Conservation (phyloP, 2,113 vertebrate species). For the Casuarius casuarius region DNA sequence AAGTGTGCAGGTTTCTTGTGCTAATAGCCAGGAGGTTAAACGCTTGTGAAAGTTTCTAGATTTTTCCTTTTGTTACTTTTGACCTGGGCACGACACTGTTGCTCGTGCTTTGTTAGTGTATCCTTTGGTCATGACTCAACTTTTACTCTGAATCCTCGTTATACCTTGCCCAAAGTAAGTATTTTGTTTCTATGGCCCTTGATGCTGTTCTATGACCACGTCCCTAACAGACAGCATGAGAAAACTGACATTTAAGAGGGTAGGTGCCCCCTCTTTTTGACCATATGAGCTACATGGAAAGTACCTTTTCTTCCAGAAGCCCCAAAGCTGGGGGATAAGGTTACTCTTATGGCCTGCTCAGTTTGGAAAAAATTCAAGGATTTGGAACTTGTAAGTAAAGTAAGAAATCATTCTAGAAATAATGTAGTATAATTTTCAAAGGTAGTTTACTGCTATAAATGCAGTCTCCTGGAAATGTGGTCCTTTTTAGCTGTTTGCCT, state of each 20-base stretch:
- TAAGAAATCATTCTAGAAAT: not conserved
- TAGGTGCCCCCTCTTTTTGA: not conserved
- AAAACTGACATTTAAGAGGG: not conserved
- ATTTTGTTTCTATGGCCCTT: not conserved
- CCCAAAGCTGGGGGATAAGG: not conserved
- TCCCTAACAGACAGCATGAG: no score
- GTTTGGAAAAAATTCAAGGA: not conserved
- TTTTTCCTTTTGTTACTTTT: not conserved
- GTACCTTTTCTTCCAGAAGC: not conserved
- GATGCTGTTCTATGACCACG: no score
- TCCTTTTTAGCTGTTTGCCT: not conserved
- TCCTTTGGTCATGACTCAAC: not conserved
- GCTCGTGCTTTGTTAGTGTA: not conserved
- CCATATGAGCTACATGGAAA: not conserved
- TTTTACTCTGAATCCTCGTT: not conserved
- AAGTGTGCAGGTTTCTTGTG: accelerated
- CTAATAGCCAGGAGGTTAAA: not conserved
- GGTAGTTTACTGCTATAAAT: accelerated
- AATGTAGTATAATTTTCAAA: not conserved
- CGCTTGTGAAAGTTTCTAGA: not conserved
- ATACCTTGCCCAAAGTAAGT: not conserved
- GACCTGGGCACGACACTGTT: accelerated
- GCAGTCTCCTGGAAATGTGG: not conserved
- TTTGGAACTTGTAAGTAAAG: not conserved
- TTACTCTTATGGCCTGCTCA: accelerated